Conservation (phyloP, 2,888 invertebrate species). For the Polydrusus pterygomalis region DNA sequence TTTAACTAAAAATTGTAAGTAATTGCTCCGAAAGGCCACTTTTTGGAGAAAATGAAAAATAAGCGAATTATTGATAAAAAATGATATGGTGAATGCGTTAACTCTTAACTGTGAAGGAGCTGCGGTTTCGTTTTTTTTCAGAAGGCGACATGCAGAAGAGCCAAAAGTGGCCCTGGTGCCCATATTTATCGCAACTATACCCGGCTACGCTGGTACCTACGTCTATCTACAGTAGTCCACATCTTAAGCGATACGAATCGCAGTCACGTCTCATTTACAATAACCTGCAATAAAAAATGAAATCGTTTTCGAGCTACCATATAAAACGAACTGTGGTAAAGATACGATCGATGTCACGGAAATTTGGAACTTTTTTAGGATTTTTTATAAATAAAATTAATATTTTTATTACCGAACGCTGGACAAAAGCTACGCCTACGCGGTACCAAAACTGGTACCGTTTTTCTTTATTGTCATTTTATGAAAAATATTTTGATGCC, state of each 20-base stretch:
- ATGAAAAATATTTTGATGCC: conserved; percentile 16
- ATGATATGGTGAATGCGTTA: too few species aligned
- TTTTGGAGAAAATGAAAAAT: too few species aligned
- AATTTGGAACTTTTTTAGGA: conserved; percentile 13
- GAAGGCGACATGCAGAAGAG: too few species aligned
- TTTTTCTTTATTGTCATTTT: conserved; percentile 24
- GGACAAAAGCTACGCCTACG: conserved; percentile 17
- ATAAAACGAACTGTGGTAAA: background rate
- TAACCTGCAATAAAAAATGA: conserved; percentile 19
- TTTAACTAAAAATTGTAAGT: too few species aligned
- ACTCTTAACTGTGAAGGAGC: too few species aligned
- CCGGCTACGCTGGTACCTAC: too few species aligned
- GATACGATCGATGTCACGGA: conserved; percentile 22
- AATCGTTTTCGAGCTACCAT: conserved; percentile 6
- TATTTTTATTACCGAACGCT: conserved; percentile 8
- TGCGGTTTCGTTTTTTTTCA: too few species aligned
- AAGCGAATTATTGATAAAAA: too few species aligned
- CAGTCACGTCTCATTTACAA: conserved; percentile 24
- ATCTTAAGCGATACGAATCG: background rate
- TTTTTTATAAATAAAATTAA: conserved; percentile 4
- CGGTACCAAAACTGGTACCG: background rate
- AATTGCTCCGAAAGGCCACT: too few species aligned
- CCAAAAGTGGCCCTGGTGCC: too few species aligned
- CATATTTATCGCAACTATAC: too few species aligned
- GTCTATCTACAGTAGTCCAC: too few species aligned